These are phyloP conservation scores for Brachionichthys hirsutus DNA, from an alignment of 2,113 vertebrate genomes.

Conservation along the genomic window DNA sequence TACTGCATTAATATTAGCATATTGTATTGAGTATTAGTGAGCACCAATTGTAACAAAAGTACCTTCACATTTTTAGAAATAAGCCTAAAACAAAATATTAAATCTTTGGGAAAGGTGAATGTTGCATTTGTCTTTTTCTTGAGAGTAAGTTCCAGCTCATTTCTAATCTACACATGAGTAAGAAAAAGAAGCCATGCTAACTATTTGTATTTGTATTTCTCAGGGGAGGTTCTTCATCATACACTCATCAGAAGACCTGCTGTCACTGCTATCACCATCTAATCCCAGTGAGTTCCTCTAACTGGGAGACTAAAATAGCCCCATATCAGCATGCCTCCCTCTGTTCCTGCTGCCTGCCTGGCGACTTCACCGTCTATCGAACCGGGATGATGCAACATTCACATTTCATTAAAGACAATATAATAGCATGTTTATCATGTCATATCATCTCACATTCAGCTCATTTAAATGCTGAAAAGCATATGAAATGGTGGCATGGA, in stretches of 20 bases:
- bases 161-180: not conserved
- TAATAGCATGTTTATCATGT: slow-evolving; percentile 13
- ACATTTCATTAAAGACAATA: slow-evolving; percentile 22
- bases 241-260: slow-evolving; percentile 21
- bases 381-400: slow-evolving; percentile 53
- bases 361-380: slow-evolving; percentile 51
- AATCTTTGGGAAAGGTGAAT: no score
- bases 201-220: slow-evolving; percentile 7
- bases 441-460: slow-evolving; percentile 4
- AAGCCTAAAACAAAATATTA: no score
- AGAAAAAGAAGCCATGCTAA: slow-evolving; percentile 1
- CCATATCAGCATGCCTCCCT: slow-evolving; percentile 64
- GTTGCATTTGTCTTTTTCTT: no score
- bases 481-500: slow-evolving; percentile 3
- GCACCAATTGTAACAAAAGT: no score
- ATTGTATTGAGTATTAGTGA: no score
- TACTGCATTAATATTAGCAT: no score
- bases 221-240: slow-evolving; percentile 14
- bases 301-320: slow-evolving; percentile 71
- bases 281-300: slow-evolving; percentile 58
- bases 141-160: not conserved
- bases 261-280: slow-evolving; percentile 51
- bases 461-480: slow-evolving; percentile 5
- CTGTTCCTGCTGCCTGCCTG: slow-evolving; percentile 60
- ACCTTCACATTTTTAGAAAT: no score